phyloP scores from a whole-genome alignment of 2,888 invertebrate genomes.

The Eutolmus rufibarbis region DNA sequence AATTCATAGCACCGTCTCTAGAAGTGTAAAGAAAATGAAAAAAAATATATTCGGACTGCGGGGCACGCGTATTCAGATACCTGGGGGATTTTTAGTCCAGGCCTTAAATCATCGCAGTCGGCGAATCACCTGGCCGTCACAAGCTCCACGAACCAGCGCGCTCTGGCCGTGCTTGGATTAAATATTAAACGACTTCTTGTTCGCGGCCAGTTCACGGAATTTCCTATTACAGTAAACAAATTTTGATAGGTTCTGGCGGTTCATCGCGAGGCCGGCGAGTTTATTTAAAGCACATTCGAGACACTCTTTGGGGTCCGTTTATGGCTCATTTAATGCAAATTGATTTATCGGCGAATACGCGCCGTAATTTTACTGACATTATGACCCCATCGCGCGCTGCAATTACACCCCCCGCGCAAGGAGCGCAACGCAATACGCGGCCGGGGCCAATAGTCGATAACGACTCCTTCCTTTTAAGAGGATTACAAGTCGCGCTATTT shows the following conservation, averaged over 20 bases:
- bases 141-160: neutral
- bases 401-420: neutral
- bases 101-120: neutral
- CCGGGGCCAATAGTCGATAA: slow-evolving; percentile 20
- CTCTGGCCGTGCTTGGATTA: neutral
- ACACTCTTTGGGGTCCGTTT: slow-evolving; percentile 1
- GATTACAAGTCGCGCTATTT: neutral
- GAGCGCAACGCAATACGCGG: neutral
- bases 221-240: neutral
- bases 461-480: slow-evolving; percentile 13
- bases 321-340: slow-evolving; percentile 29
- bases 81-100: neutral
- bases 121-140: neutral
- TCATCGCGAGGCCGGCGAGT: neutral
- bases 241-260: neutral
- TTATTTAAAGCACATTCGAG: neutral
- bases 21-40: neutral
- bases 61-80: neutral
- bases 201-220: neutral
- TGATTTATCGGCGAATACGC: slow-evolving; percentile 16
- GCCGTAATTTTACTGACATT: neutral
- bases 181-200: neutral
- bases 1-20: neutral
- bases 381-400: neutral
- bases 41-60: neutral